Evolutionary conservation across 2,113 vertebrate species (phyloP).

Genomic region (Calonectris borealis): DNA sequence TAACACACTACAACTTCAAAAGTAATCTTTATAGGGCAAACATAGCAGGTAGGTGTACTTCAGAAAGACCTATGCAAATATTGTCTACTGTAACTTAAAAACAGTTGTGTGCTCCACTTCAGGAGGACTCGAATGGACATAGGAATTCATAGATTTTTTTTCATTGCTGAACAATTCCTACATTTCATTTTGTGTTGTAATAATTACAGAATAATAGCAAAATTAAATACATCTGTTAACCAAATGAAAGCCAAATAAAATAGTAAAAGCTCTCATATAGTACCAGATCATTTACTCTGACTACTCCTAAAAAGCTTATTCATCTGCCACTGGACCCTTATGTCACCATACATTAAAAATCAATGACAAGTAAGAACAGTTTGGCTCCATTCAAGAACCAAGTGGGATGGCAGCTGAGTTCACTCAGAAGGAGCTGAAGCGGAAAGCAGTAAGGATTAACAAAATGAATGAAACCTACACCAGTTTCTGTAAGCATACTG

Average conservation of each 20-base stretch:
- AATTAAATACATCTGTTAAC: background rate
- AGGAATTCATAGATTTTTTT: background rate
- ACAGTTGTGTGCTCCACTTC: background rate
- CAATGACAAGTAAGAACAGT: background rate
- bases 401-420: background rate
- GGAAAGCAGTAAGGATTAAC: conserved; percentile 18
- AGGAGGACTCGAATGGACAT: background rate
- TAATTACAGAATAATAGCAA: background rate
- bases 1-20: background rate
- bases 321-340: background rate
- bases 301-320: background rate
- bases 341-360: background rate
- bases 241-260: background rate
- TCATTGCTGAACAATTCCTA: background rate
- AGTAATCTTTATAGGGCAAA: background rate
- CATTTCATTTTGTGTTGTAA: background rate
- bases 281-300: background rate
- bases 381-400: background rate
- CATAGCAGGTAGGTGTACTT: background rate
- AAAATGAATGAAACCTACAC: background rate
- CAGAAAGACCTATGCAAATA: background rate
- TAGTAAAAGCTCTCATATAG: background rate
- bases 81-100: background rate
- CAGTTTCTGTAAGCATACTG: background rate
- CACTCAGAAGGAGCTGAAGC: background rate